Base-by-base conservation (phyloP, 2,113 vertebrate species). In the Aspiorhynchus laticeps region DNA sequence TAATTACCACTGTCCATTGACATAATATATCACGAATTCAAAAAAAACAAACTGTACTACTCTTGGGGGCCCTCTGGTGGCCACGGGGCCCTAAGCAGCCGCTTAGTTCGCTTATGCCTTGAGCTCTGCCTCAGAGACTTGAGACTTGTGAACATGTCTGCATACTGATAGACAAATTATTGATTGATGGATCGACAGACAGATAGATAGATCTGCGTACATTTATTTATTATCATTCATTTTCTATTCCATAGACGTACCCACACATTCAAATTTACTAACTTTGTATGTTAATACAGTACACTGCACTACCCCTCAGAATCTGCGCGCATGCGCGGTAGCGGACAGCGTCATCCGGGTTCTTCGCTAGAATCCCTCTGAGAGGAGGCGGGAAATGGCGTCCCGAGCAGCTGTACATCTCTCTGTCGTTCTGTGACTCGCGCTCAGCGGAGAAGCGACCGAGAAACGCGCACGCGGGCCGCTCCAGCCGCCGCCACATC, bases 321-420 rank as follows among this genome's bases (percentile, higher is more conserved):
- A 85, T 53, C 19, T 73, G 51, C 43, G 89, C 87, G 83, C 89
- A 83, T 90, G 89, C 89, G 87, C 89, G 65, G 26, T 21, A 82
- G 41, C n/a, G 19, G 43, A 43, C 48, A 81, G 77, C 77, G 43
- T 84, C 86, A 90, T 90, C 89, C 89, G 89, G 89, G 89, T 88
- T 33, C 80, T 88, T 90, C 85, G 36, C 53, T 83, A 88, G 80
- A 86, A 88, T 56, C 80, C 83, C 86, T 88, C 84, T 77, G 86
- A 86, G 89, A 90, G 89, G 89, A 90, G 88, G 89, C 89, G 89
- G 89, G 89, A 90, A 90, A 90, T 90, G 89, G 89, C 89, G 89
- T 89, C 89, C 86, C 89, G 65, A 81, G 88, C 75, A 87, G 89
- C 89, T 80, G 86, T 77, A 63, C 59, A 84, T 88, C 80, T 83